These are phyloP conservation scores for Ophion costatus DNA, from an alignment of 2,888 invertebrate species.

Conservation along the genomic window DNA sequence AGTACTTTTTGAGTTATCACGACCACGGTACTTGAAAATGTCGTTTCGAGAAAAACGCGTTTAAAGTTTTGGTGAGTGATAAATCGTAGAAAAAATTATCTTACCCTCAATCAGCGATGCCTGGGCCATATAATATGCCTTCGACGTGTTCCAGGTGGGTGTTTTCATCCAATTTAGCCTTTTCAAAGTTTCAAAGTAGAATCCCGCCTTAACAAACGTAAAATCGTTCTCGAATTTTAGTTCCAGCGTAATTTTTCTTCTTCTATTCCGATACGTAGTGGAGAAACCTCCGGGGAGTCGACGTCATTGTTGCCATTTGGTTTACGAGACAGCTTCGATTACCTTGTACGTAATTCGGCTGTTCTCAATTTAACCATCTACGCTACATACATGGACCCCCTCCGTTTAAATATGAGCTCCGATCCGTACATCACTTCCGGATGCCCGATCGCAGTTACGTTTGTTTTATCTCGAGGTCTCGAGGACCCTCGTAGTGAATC, in stretches of 20 bases:
- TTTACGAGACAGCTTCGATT: conserved; percentile 77
- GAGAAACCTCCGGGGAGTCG: conserved; percentile 64
- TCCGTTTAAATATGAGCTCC: conserved; percentile 30
- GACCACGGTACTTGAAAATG: too few species aligned
- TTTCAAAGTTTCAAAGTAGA: too few species aligned
- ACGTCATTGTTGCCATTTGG: conserved; percentile 73
- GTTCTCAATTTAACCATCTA: neutral
- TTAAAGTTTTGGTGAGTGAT: too few species aligned
- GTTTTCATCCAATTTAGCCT: too few species aligned
- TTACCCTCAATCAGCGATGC: too few species aligned
- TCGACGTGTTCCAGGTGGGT: too few species aligned
- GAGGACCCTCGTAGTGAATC: conserved; percentile 3
- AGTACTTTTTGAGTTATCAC: too few species aligned
- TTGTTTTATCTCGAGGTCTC: conserved; percentile 72
- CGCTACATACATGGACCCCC: neutral
- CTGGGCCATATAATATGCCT: too few species aligned
- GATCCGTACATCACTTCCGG: conserved; percentile 79
- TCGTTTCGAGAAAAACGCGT: too few species aligned
- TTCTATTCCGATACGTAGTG: neutral
- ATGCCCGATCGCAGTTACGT: conserved; percentile 77
- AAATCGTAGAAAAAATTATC: too few species aligned
- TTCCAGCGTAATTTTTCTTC: conserved; percentile 41
- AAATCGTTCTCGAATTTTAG: conserved; percentile 35
- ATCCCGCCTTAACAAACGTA: too few species aligned
- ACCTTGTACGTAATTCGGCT: neutral